phyloP scores from a whole-genome alignment of 2,797 vertebrate genomes.

The Cercopithecus hamlyni region DNA sequence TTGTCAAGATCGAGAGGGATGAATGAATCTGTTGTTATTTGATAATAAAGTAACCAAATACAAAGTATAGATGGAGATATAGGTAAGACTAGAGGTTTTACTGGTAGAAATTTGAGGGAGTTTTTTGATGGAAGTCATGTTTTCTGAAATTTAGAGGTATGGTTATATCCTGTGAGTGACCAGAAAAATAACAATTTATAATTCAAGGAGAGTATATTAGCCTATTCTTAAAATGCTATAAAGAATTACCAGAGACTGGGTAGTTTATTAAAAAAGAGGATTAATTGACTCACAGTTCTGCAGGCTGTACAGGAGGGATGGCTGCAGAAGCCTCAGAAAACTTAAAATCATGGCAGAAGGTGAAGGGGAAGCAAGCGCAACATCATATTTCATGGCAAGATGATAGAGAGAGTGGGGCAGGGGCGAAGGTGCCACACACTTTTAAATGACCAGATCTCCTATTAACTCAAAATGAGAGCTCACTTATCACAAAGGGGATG shows the following conservation, averaged over 20 bases:
- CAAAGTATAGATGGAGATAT: background rate
- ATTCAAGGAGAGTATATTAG: background rate
- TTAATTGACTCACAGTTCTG: background rate
- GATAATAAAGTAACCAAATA: background rate
- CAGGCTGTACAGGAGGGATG: background rate
- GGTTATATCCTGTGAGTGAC: background rate
- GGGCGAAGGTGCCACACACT: background rate
- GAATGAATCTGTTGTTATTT: background rate
- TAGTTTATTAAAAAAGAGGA: background rate
- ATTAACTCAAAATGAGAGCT: background rate
- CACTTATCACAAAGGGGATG: background rate
- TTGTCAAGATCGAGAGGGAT: background rate
- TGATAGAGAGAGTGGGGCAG: background rate
- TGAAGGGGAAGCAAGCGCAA: background rate
- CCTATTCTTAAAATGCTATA: background rate
- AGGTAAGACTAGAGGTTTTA: background rate
- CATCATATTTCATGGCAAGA: background rate
- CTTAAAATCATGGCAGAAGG: background rate
- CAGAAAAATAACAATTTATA: background rate
- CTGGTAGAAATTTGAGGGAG: background rate
- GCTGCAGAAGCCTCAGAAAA: background rate
- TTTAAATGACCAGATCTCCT: background rate
- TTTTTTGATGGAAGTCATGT: background rate
- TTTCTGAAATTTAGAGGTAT: background rate
- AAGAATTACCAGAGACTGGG: background rate